Evolutionary conservation across 2,888 invertebrate genomes (phyloP).

Genomic region (Aromia moschata): DNA sequence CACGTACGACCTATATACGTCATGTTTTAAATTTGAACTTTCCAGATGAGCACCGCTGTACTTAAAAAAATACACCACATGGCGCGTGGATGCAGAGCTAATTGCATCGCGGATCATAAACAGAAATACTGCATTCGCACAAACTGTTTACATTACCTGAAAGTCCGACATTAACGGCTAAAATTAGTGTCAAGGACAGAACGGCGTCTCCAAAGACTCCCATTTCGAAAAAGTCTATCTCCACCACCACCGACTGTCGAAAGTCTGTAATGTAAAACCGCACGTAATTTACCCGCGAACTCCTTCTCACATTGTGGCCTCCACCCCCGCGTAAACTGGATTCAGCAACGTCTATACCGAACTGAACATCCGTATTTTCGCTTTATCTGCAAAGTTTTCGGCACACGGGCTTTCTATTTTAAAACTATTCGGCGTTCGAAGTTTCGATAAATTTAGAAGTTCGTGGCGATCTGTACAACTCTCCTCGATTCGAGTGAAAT

Average conservation of each 20-base stretch:
- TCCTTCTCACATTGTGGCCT: conserved; percentile 37
- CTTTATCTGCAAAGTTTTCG: conserved; percentile 42
- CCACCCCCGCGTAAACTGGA: conserved; percentile 28
- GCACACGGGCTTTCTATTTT: conserved; percentile 41
- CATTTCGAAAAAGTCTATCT: conserved; percentile 29
- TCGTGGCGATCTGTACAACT: conserved; percentile 29
- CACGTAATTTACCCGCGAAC: conserved; percentile 29
- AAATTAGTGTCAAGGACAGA: conserved; percentile 29
- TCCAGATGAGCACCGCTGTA: no score
- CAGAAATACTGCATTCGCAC: conserved; percentile 1
- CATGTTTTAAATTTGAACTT: no score
- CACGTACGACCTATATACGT: no score
- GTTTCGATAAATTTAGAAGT: conserved; percentile 41
- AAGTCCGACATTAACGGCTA: conserved; percentile 28
- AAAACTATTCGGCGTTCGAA: conserved; percentile 41
- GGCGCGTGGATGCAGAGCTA: neutral
- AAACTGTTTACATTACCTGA: conserved; percentile 30
- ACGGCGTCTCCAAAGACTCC: conserved; percentile 18
- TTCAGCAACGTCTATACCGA: conserved; percentile 25
- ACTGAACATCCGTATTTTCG: conserved; percentile 35
- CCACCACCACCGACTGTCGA: conserved; percentile 11
- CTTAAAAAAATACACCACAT: no score
- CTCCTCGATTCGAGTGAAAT: conserved; percentile 36
- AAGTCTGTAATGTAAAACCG: conserved; percentile 31
- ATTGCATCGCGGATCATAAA: neutral